Conservation (phyloP, 2,888 invertebrate species). For the Melipona bicolor region DNA sequence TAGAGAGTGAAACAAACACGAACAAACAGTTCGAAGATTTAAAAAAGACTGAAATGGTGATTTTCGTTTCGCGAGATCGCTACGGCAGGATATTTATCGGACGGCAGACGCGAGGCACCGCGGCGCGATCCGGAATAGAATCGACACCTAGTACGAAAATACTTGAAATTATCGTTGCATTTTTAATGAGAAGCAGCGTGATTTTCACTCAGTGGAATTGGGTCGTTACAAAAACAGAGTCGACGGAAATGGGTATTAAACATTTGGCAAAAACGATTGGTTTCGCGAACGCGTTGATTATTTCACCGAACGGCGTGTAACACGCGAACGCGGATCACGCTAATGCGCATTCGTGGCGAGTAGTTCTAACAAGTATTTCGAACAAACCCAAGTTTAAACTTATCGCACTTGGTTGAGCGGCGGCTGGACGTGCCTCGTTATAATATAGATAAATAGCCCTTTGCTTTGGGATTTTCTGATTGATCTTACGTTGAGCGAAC, state of each 20-base stretch:
- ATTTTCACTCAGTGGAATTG: slow-evolving; percentile 53
- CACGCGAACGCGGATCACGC: no score
- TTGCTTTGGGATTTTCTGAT: slow-evolving; percentile 61
- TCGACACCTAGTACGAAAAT: slow-evolving; percentile 32
- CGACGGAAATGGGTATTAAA: slow-evolving; percentile 48
- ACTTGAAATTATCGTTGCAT: slow-evolving; percentile 22
- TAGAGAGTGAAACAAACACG: background rate
- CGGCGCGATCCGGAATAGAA: slow-evolving; percentile 24
- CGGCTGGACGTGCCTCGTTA: slow-evolving; percentile 32
- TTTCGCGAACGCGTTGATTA: slow-evolving; percentile 1
- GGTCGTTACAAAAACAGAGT: slow-evolving; percentile 62
- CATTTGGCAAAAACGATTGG: slow-evolving; percentile 31
- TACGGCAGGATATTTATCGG: slow-evolving; percentile 5
- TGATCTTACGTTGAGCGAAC: slow-evolving; percentile 61
- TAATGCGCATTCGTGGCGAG: background rate
- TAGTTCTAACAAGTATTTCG: background rate
- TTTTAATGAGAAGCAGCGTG: slow-evolving; percentile 9
- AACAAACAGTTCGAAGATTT: background rate
- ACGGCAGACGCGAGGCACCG: background rate
- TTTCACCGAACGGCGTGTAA: background rate
- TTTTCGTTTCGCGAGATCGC: background rate
- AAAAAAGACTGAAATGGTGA: background rate
- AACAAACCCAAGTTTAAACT: slow-evolving; percentile 2
- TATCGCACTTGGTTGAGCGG: slow-evolving; percentile 12
- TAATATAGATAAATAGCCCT: slow-evolving; percentile 57